Evolutionary conservation across 2,113 vertebrate species (phyloP).

Genomic region (Lasiurus cinereus): DNA sequence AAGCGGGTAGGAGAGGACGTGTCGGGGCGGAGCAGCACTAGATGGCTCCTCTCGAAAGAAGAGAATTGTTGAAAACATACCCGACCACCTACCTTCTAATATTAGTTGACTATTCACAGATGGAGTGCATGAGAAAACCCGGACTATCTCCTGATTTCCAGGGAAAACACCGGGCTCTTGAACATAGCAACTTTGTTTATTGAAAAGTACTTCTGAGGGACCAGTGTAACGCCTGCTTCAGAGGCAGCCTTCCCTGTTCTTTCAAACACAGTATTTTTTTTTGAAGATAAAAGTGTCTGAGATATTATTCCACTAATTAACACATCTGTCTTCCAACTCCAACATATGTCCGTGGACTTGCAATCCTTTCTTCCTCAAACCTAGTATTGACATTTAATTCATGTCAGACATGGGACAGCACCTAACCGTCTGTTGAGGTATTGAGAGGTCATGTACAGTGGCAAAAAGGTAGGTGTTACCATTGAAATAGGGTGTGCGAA

Average conservation of each 20-base stretch:
- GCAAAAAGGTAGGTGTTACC: background rate
- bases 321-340: background rate
- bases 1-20: too few relatives aligned
- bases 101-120: background rate
- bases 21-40: background rate
- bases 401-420: background rate
- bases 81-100: background rate
- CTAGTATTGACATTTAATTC: background rate
- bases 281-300: constrained; percentile 22
- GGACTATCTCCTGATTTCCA: background rate
- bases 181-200: background rate
- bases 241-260: background rate
- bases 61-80: background rate
- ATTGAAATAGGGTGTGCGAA: background rate
- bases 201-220: background rate
- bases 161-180: background rate
- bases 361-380: background rate
- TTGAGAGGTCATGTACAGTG: background rate
- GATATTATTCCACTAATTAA: constrained; percentile 10
- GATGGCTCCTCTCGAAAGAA: background rate
- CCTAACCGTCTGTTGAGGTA: constrained; percentile 19
- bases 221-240: background rate
- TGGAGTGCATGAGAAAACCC: background rate
- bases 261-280: background rate
- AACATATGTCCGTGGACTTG: background rate